Conservation (phyloP, 1,140 invertebrate species). For the Pogonomyrmex californicus region DNA sequence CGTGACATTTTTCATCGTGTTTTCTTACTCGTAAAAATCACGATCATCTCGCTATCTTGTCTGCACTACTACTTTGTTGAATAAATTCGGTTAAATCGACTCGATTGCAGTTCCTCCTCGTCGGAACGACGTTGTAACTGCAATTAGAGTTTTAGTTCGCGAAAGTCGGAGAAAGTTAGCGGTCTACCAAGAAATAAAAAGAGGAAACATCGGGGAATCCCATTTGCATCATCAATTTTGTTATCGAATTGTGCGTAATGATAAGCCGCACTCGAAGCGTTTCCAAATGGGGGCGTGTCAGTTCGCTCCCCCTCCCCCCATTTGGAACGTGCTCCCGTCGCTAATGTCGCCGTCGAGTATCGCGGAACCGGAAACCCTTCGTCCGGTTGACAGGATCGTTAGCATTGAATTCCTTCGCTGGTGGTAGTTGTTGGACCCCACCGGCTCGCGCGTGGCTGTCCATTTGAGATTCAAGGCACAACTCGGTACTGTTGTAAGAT, state of each 20-base stretch:
- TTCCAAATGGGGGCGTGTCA: constrained; percentile 3
- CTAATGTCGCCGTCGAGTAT: constrained; percentile 32
- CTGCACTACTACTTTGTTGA: not conserved
- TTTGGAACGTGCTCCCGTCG: constrained; percentile 13
- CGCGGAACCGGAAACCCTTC: constrained; percentile 17
- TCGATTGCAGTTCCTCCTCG: not conserved
- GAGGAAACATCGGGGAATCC: not conserved
- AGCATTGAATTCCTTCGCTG: constrained; percentile 41
- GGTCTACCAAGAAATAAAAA: not conserved
- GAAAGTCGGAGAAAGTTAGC: not conserved
- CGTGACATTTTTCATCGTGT: not conserved
- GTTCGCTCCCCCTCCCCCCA: not conserved
- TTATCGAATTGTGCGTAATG: constrained; percentile 27
- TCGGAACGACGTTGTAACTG: constrained; percentile 14
- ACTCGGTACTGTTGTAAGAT: constrained; percentile 71
- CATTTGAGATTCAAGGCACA: constrained; percentile 75
- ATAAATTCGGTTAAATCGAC: constrained; percentile 8
- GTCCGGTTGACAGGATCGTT: constrained; percentile 57
- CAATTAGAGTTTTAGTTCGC: constrained; percentile 7
- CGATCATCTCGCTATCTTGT: not conserved
- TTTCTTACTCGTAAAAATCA: not conserved
- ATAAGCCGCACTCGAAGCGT: not conserved
- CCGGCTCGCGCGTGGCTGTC: constrained; percentile 8
- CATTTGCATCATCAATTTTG: constrained; percentile 15
- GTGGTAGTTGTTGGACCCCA: constrained; percentile 38